phyloP scores from a whole-genome alignment of 2,888 invertebrate species.

The Polydrusus pterygomalis region DNA sequence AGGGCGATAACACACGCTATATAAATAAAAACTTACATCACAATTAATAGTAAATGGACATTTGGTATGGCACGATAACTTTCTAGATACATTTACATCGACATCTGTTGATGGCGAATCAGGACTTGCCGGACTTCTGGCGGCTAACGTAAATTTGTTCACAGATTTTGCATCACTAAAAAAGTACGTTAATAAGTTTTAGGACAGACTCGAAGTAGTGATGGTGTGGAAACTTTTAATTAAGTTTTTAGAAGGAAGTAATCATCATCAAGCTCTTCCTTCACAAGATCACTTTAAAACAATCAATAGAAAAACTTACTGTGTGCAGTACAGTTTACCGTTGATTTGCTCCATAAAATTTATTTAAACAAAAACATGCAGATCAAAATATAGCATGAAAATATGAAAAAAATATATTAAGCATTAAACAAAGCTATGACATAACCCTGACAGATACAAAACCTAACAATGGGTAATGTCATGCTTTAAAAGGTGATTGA shows the following conservation, averaged over 20 bases:
- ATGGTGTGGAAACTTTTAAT: no score
- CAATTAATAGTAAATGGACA: constrained; percentile 7
- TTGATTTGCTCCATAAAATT: constrained; percentile 16
- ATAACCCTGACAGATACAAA: constrained; percentile 1
- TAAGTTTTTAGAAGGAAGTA: no score
- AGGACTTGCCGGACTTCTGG: constrained; percentile 54
- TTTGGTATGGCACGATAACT: neutral
- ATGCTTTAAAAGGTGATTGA: no score
- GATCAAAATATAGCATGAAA: neutral
- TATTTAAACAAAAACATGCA: neutral
- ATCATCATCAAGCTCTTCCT: no score
- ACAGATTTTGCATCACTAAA: constrained; percentile 54
- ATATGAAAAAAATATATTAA: neutral
- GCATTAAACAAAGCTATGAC: neutral
- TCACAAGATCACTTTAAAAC: no score
- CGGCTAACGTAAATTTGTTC: constrained; percentile 54
- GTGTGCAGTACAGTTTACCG: constrained; percentile 9
- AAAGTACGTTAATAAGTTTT: constrained; percentile 30
- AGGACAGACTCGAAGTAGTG: neutral
- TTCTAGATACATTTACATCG: neutral
- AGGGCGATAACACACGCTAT: no score
- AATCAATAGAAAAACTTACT: constrained; percentile 36
- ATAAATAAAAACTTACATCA: constrained; percentile 23
- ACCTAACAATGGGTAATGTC: constrained; percentile 6
- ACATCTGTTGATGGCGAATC: constrained; percentile 54